Conservation (phyloP, 37 sponge, comb jelly and placozoan genomes). For the Beroe ovata region DNA sequence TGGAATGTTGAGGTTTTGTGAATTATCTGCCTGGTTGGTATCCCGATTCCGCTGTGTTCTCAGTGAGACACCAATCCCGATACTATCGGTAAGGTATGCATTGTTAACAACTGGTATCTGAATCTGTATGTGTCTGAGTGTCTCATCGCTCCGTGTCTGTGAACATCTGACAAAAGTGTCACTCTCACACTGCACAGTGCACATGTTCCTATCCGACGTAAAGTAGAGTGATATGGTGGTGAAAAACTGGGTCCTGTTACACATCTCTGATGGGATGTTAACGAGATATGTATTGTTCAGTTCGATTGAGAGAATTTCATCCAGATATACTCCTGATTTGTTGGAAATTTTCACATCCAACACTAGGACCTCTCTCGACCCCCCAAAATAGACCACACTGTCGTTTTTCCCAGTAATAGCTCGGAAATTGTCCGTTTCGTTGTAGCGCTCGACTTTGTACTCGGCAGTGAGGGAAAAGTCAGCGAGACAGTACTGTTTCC, state of each 20-base stretch:
- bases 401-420: background rate
- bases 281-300: background rate
- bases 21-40: background rate
- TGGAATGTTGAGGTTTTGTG: background rate
- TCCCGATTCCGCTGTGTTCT: background rate
- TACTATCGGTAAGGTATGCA: background rate
- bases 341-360: background rate
- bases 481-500: background rate
- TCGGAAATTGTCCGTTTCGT: background rate
- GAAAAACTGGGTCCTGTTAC: background rate
- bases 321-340: background rate
- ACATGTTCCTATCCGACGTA: background rate
- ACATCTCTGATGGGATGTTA: background rate
- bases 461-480: background rate
- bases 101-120: background rate
- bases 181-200: background rate
- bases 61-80: background rate
- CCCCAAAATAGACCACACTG: background rate
- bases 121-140: background rate
- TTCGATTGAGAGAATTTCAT: background rate
- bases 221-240: background rate
- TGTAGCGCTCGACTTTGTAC: background rate
- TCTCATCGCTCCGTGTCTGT: too few relatives aligned
- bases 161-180: background rate
- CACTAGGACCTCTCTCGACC: background rate